phyloP scores from a whole-genome alignment of 2,797 vertebrate genomes.

The Halcyon leucocephala region DNA sequence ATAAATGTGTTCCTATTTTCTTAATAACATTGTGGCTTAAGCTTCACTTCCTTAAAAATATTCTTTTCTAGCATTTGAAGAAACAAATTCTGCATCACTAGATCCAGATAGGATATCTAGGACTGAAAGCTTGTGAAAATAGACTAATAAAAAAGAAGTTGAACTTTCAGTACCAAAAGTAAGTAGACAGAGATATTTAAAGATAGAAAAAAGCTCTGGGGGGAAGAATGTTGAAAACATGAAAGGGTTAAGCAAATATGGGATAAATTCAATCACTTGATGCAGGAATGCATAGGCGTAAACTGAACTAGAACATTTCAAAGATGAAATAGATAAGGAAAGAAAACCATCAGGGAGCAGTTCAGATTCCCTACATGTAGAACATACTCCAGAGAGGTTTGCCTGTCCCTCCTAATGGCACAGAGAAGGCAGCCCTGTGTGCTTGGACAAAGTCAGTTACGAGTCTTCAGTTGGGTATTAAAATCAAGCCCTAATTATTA shows the following conservation, averaged over 20 bases:
- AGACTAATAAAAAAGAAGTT: slow-evolving; percentile 9
- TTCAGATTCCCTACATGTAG: background rate
- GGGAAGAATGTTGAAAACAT: background rate
- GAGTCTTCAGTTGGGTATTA: background rate
- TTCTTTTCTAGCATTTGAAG: background rate
- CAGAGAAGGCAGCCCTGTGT: background rate
- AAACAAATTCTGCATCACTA: background rate
- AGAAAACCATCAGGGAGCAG: background rate
- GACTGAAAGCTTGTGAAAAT: background rate
- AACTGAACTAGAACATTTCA: background rate
- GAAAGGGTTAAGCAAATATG: background rate
- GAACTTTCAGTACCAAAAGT: background rate
- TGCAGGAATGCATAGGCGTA: background rate
- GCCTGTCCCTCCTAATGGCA: background rate
- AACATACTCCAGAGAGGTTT: background rate
- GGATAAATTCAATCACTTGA: background rate
- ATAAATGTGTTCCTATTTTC: background rate
- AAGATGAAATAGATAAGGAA: background rate
- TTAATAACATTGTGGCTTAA: background rate
- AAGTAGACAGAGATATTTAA: background rate
- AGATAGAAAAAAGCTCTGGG: background rate
- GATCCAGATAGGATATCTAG: background rate
- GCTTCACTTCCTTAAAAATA: background rate
- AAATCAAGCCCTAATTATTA: background rate
- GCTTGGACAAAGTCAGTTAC: background rate